A percentile compares a stretch with the other conserved stretches of the same genome.
Evolutionary conservation across 2,797 vertebrate genomes (phyloP).

Genomic region (Silurus aristotelis): DNA sequence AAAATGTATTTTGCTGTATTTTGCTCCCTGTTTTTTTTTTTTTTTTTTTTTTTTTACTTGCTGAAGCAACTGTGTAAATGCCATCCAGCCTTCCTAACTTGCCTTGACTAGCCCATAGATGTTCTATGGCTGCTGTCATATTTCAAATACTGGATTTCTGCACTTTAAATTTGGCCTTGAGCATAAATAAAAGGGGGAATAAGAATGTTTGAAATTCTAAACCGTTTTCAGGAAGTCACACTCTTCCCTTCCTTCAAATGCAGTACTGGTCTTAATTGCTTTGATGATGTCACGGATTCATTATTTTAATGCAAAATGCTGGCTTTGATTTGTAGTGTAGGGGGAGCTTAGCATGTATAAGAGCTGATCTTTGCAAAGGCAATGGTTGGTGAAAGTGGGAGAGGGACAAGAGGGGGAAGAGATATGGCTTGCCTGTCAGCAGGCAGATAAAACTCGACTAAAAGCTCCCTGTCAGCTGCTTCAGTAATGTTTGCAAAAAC

Average conservation of each 20-base stretch:
- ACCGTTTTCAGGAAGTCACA: not conserved
- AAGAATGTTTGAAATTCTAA: slow-evolving; percentile 4
- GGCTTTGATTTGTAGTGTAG: not conserved
- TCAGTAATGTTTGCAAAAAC: slow-evolving; percentile 63
- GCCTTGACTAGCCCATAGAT: slow-evolving; percentile 4
- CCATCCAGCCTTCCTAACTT: not conserved
- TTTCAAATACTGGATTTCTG: not conserved
- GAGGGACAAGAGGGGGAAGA: not conserved
- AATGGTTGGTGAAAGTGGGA: not conserved
- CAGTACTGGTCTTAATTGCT: slow-evolving; percentile 1
- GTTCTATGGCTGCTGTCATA: slow-evolving; percentile 4
- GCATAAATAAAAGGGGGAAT: not conserved
- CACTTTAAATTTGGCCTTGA: not conserved
- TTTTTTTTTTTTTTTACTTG: not conserved
- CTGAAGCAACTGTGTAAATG: not conserved
- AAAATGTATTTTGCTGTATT: not conserved
- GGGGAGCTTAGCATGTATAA: not conserved
- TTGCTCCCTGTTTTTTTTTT: not conserved
- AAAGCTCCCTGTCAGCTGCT: slow-evolving; percentile 59
- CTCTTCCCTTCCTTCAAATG: not conserved
- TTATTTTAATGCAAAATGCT: not conserved
- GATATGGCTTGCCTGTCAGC: slow-evolving; percentile 66
- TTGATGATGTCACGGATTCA: not conserved
- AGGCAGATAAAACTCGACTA: slow-evolving; percentile 67
- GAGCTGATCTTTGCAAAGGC: slow-evolving; percentile 57